Evolutionary conservation across 2,797 vertebrate genomes (phyloP), one percentile per base, ranked within the genome.

Genomic region (Glyptemys insculpta): DNA sequence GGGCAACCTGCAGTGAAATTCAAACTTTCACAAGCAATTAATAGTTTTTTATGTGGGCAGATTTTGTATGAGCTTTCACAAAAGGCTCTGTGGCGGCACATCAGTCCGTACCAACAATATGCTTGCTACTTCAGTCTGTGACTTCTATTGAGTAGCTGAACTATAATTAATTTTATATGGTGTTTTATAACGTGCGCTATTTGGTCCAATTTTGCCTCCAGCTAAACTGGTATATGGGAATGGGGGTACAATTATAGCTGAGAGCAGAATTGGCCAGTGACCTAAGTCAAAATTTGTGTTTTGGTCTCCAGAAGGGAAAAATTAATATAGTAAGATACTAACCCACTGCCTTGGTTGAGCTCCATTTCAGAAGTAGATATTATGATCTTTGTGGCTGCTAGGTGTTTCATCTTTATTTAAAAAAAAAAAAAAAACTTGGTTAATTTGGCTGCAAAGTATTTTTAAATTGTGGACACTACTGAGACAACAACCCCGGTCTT

Each of bases 71-170:
- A 94, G 25, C 18, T 25, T 34, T 91, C 3, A 5, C 47, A 81
- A 53, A 79, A 94, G 93, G 34, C 44, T 93, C 82, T 56, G 59
- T 23, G 65, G 18, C 89, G 59, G 21, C 57, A 0, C 18, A 37
- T 86, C 87, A 74, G 34, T 31, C 12, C 89, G 91, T 54, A 56
- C 44, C 86, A 37, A 21, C 57, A 81, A 74, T 19, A 85, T 53
- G 92, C n/a, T 94, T 81, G 31, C 41, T 94, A 12, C 54, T 93
- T 92, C 47, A 92, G 11, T 47, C 82, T 92, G 89, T 74, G 44
- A 93, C 52, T 62, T 91, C 76, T 79, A 65, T 88, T 91, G 90
- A 94, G 52, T 31, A 81, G 16, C 12, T 53, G 62, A 5, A 3
- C 65, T 29, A 15, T 10, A 44, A 10, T 14, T n/a, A 84, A 85